Conservation (phyloP, 2,797 vertebrate genomes). For the Botia almorhae region DNA sequence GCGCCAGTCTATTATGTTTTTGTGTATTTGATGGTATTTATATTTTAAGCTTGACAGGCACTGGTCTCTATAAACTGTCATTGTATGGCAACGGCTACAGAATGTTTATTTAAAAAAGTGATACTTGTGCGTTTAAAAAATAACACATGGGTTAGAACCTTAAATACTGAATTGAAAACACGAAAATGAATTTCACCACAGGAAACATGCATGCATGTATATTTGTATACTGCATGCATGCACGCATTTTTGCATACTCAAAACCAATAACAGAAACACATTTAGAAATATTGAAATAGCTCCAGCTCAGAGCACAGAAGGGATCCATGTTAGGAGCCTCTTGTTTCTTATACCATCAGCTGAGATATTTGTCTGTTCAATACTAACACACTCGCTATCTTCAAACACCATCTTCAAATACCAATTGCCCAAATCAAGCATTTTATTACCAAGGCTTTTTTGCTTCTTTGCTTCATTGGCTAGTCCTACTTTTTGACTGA, state of each 20-base stretch:
- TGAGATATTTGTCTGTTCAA: conserved; percentile 11
- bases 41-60: too few species aligned
- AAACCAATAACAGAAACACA: conserved; percentile 1
- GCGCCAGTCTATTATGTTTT: too few species aligned
- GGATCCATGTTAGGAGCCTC: background rate
- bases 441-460: conserved; percentile 1
- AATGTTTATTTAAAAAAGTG: background rate
- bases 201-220: conserved; percentile 11
- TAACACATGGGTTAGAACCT: background rate
- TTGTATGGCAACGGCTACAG: background rate
- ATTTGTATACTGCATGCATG: background rate
- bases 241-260: background rate
- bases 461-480: background rate
- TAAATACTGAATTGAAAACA: background rate
- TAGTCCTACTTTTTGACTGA: too few species aligned
- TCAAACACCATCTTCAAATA: conserved; percentile 29
- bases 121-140: background rate
- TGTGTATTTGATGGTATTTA: too few species aligned
- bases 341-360: background rate
- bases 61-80: too few species aligned
- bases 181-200: background rate
- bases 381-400: background rate
- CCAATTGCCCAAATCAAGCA: background rate
- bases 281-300: background rate
- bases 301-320: background rate